phyloP scores from a whole-genome alignment of 1,140 invertebrate genomes.

The Drosophila elegans region DNA sequence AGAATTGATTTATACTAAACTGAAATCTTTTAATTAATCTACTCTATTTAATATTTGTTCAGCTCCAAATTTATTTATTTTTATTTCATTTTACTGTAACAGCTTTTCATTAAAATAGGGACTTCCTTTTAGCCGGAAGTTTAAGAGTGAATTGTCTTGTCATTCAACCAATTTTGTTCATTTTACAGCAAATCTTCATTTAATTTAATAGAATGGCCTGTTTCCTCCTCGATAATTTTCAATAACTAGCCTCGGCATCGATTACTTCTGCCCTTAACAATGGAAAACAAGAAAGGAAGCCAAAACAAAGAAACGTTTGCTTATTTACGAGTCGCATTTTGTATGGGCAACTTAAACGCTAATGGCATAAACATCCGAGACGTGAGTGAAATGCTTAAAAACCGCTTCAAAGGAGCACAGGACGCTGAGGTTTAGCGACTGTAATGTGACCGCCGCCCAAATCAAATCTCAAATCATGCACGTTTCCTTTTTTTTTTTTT shows the following conservation, averaged over 20 bases:
- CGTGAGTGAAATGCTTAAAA: slow-evolving; percentile 75
- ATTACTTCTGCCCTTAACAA: slow-evolving; percentile 41
- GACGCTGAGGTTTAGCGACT: slow-evolving; percentile 47
- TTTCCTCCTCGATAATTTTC: slow-evolving; percentile 10
- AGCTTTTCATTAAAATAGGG: too few relatives aligned
- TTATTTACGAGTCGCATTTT: slow-evolving; percentile 78
- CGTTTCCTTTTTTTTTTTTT: slow-evolving; percentile 20
- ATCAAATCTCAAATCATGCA: slow-evolving; percentile 83
- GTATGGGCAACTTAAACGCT: slow-evolving; percentile 82
- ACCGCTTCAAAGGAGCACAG: slow-evolving; percentile 41
- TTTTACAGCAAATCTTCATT: slow-evolving; percentile 8
- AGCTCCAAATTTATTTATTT: too few relatives aligned
- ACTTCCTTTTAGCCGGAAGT: too few relatives aligned
- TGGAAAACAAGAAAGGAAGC: slow-evolving; percentile 4
- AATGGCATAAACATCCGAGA: slow-evolving; percentile 82
- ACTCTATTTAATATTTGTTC: too few relatives aligned
- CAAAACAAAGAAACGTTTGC: slow-evolving; percentile 48
- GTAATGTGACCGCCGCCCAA: slow-evolving; percentile 74
- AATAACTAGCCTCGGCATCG: slow-evolving; percentile 49
- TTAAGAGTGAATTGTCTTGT: too few relatives aligned
- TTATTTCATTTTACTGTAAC: too few relatives aligned
- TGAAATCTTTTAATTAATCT: too few relatives aligned
- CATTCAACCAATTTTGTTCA: not conserved
- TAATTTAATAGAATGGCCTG: slow-evolving; percentile 19
- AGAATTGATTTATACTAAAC: too few relatives aligned